These are phyloP conservation scores for Drosophila fungiperda DNA, from an alignment of 2,888 invertebrate genomes.

Conservation along the genomic window DNA sequence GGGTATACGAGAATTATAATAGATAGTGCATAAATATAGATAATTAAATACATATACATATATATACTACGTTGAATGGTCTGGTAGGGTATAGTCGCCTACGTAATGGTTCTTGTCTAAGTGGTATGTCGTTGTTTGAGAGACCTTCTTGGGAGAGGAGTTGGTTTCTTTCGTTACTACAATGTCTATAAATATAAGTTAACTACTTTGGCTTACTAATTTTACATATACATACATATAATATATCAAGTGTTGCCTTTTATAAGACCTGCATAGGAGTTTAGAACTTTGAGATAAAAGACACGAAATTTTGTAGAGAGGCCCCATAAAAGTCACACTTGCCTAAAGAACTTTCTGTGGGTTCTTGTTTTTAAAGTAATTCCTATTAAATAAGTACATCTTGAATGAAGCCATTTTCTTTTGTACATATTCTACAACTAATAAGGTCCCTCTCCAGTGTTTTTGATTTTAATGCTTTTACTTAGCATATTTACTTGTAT, in stretches of 20 bases:
- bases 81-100: slow-evolving; percentile 44
- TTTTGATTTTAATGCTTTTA: slow-evolving; percentile 36
- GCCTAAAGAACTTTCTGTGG: slow-evolving; percentile 7
- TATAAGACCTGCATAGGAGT: slow-evolving; percentile 10
- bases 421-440: slow-evolving; percentile 72
- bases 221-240: slow-evolving; percentile 1
- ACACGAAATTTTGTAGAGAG: slow-evolving; percentile 2
- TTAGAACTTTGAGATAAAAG: background rate
- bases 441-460: slow-evolving; percentile 85
- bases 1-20: slow-evolving; percentile 7
- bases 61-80: slow-evolving; percentile 40
- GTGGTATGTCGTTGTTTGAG: slow-evolving; percentile 77
- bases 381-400: slow-evolving; percentile 48
- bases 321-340: slow-evolving; percentile 20
- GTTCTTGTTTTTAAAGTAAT: slow-evolving; percentile 38
- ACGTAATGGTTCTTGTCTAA: slow-evolving; percentile 52
- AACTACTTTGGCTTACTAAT: slow-evolving; percentile 38
- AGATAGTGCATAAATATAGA: slow-evolving; percentile 11
- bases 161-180: slow-evolving; percentile 59
- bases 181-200: slow-evolving; percentile 27
- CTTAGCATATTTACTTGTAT: slow-evolving; percentile 18
- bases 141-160: slow-evolving; percentile 76
- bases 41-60: slow-evolving; percentile 7
- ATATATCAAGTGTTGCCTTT: slow-evolving; percentile 16
- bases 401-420: slow-evolving; percentile 42